Conservation (phyloP, 1,140 invertebrate species). For the Neodiprion fabricii region DNA sequence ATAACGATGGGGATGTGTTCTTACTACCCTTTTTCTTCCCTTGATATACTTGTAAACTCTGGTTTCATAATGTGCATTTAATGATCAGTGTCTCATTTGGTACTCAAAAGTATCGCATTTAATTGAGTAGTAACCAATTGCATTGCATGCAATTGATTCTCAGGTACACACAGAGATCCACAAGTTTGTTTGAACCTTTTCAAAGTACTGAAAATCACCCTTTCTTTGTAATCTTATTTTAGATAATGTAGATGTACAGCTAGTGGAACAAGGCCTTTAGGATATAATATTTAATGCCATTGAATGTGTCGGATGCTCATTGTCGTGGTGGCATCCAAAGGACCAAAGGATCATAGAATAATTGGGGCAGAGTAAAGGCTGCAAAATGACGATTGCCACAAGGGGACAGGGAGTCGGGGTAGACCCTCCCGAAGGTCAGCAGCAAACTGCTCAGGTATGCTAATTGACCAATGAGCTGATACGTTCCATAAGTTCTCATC, state of each 20-base stretch:
- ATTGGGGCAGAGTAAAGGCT: constrained; percentile 36
- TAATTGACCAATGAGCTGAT: constrained; percentile 6
- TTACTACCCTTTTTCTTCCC: too few relatives aligned
- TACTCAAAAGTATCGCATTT: too few relatives aligned
- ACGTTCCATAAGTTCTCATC: constrained; percentile 2
- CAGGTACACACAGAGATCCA: too few relatives aligned
- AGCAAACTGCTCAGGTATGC: constrained; percentile 64
- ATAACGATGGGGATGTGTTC: too few relatives aligned
- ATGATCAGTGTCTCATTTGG: too few relatives aligned
- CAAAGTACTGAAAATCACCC: too few relatives aligned
- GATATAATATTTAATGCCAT: constrained; percentile 59
- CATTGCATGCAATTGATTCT: too few relatives aligned
- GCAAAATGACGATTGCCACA: constrained; percentile 68
- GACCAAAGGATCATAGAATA: constrained; percentile 44
- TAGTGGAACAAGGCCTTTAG: constrained; percentile 58
- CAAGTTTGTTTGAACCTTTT: too few relatives aligned
- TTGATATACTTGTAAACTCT: too few relatives aligned
- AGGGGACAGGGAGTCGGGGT: constrained; percentile 68
- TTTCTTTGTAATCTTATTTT: constrained; percentile 40
- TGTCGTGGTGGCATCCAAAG: constrained; percentile 46
- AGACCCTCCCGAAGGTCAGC: constrained; percentile 65
- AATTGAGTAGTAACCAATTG: too few relatives aligned
- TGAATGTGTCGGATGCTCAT: constrained; percentile 56
- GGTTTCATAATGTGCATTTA: too few relatives aligned
- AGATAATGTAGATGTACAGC: constrained; percentile 61